Base-by-base conservation (phyloP, 2,113 vertebrate genomes). In the Myiozetetes cayanensis region DNA sequence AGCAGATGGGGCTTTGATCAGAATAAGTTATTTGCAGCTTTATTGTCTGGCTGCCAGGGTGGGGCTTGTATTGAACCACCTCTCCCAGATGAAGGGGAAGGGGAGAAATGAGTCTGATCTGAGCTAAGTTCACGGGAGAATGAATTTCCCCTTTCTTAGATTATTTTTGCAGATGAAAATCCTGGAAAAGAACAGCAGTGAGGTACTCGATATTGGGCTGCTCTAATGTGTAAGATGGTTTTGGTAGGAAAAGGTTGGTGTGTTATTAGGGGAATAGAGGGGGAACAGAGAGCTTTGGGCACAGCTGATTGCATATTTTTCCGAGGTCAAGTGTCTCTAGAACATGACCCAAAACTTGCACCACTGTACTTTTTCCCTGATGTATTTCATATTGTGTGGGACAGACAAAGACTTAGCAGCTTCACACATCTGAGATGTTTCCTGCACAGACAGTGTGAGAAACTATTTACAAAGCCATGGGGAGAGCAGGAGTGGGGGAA, bases 1-100 rank as follows among this genome's bases (percentile, higher is more conserved):
- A 96, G 95, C 95, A 96, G 96, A 96, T 95, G 95, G 96, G 89
- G 90, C 96, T 96, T 96, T 96, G 92, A 96, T 97, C 92, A 94
- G 94, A 96, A 59, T 93, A 96, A 95, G 88, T 96, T 96, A 95
- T 94, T 96, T 93, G 91, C 92, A 94, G 96, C 77, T 78, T 96
- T 76, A 94, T 96, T 96, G 89, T 96, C 87, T 71, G 88, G 55
- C 92, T 96, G 85, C 72, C 95, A 95, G 94, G 93, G 95, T 94
- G 93, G 92, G 87, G 71, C 86, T 93, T 87, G 53, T 43, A 30
- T 89, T 70, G 90, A 96, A 67, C 62, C 61, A 90, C 93, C 85
- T 86, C 46, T 0, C 28, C 68, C 41, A 27, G 72, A 86, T 75
- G 67, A 85, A 81, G 59, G 65, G 89, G 44, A 94, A 73, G 52